These are phyloP conservation scores for Tupaia chinensis DNA, from an alignment of 2,113 vertebrate genomes.

Conservation along the genomic window DNA sequence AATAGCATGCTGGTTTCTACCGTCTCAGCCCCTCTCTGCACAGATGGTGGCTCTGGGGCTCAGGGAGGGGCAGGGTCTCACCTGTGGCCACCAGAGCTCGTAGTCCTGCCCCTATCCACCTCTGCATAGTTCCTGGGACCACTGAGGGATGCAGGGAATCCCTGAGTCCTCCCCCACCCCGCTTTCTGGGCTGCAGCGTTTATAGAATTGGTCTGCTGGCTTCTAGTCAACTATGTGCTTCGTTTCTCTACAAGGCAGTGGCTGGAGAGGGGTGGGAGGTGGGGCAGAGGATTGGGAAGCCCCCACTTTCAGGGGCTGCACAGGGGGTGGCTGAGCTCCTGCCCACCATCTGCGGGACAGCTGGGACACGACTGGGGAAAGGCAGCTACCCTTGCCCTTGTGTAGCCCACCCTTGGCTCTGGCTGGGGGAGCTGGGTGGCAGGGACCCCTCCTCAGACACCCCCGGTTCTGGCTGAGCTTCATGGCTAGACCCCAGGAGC, in stretches of 20 bases:
- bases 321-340: not conserved
- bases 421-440: not conserved
- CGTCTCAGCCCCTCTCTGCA: not conserved
- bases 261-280: conserved; percentile 75
- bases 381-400: not conserved
- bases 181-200: conserved; percentile 78
- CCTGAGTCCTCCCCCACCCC: conserved; percentile 16
- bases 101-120: not conserved
- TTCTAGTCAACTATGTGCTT: conserved; percentile 83
- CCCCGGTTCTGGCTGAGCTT: not conserved
- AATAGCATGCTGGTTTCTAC: not conserved
- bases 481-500: not conserved
- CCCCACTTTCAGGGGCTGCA: conserved; percentile 58
- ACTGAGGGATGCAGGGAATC: not conserved
- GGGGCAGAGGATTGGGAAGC: conserved; percentile 73
- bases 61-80: not conserved
- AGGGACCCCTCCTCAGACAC: not conserved
- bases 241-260: conserved; percentile 78
- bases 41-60: not conserved
- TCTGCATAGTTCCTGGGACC: not conserved
- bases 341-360: not conserved
- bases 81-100: not conserved
- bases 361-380: not conserved
- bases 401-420: not conserved
- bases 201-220: conserved; percentile 85